A percentile compares a stretch with the other conserved stretches of the same genome.
phyloP scores from a whole-genome alignment of 2,888 invertebrate genomes.

The Bedellia somnulentella region DNA sequence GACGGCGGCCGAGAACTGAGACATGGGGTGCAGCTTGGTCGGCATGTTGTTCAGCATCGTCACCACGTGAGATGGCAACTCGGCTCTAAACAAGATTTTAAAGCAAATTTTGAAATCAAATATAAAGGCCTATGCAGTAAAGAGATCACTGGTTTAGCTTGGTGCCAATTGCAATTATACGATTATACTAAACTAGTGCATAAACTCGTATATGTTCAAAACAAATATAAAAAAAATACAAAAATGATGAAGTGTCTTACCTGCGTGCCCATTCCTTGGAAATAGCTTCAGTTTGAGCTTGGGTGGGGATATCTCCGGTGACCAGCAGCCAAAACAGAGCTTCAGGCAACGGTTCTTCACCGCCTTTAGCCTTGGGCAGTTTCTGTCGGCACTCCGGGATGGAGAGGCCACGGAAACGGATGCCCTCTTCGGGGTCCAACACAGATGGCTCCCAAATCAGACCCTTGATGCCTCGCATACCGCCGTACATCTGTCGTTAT shows the following conservation, averaged over 20 bases:
- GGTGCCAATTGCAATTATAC: too few species aligned
- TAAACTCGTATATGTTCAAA: too few species aligned
- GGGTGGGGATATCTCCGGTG: conserved; percentile 74
- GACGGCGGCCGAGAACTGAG: conserved; percentile 89
- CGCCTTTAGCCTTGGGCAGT: conserved; percentile 70
- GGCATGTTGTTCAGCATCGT: conserved; percentile 92
- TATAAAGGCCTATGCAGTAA: too few species aligned
- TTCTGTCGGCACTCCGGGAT: conserved; percentile 80
- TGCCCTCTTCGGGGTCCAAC: conserved; percentile 92
- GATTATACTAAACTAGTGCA: too few species aligned
- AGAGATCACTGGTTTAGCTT: too few species aligned
- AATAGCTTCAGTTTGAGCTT: conserved; percentile 69
- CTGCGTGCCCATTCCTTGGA: conserved; percentile 80
- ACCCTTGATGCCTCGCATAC: conserved; percentile 95
- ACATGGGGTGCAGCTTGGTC: conserved; percentile 88
- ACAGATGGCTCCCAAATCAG: conserved; percentile 95
- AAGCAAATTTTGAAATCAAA: too few species aligned
- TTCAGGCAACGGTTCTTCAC: conserved; percentile 75
- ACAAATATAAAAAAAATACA: too few species aligned
- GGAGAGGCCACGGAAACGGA: conserved; percentile 90
- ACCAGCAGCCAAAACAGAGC: conserved; percentile 79
- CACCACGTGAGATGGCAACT: conserved; percentile 89
- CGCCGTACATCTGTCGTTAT: conserved; percentile 86
- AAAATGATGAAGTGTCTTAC: conserved; percentile 19
- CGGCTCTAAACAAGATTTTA: conserved; percentile 70